Conservation (phyloP, 2,113 vertebrate species). For the Heterotilapia buettikoferi region DNA sequence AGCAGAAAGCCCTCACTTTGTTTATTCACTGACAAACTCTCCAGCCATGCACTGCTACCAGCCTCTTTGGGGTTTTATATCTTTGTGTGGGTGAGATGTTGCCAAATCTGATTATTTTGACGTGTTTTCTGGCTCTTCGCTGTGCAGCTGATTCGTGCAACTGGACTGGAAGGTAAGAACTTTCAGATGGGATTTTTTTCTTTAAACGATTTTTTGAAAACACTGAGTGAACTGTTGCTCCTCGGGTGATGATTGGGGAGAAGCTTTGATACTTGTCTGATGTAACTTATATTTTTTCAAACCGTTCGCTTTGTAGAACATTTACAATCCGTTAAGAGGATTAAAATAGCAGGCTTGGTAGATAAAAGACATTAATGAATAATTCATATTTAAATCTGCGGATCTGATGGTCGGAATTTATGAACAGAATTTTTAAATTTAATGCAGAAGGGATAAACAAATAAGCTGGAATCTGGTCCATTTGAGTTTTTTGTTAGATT, state of each 20-base stretch:
- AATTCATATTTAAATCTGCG: not conserved
- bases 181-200: not conserved
- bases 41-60: slow-evolving; percentile 15
- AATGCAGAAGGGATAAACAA: not conserved
- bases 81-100: slow-evolving; percentile 40
- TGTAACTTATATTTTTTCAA: not conserved
- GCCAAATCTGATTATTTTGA: not conserved
- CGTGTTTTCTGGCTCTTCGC: not conserved
- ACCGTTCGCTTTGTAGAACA: not conserved
- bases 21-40: not conserved
- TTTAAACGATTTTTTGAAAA: not conserved
- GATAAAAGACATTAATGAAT: not conserved
- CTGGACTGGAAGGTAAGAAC: slow-evolving; percentile 77
- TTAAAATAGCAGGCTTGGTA: not conserved
- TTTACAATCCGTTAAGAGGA: not conserved
- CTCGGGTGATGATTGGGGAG: not conserved
- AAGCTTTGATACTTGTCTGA: not conserved
- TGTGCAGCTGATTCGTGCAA: slow-evolving; percentile 68
- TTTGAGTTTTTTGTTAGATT: not conserved
- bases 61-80: not conserved
- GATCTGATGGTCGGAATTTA: not conserved
- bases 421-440: not conserved
- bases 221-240: not conserved
- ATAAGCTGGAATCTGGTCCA: not conserved
- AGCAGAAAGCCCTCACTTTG: not conserved